Base-by-base conservation (phyloP, 2,797 vertebrate species). In the Spatula versicolor region DNA sequence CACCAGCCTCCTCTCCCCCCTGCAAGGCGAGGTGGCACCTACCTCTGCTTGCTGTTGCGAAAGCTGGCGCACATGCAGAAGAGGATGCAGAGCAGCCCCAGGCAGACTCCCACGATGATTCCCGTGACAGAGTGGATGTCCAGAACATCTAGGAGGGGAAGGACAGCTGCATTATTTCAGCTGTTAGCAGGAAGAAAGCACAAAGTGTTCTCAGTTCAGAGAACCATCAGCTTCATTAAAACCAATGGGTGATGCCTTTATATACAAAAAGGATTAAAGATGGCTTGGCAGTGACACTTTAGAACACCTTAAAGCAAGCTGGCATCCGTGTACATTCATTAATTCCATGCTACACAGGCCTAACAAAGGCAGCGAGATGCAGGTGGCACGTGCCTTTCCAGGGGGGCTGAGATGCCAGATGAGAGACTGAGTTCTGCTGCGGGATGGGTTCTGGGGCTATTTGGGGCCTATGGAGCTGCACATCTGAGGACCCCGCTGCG, bases 31-130 rank as follows among this genome's bases (percentile, higher is more conserved):
- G 46, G 73, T n/a, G 62, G 31, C 18, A 52, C 97, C 69, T 95
- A 99, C 99, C 99, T 98, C 95, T 98, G 97, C 96, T 99, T 99
- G 95, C 98, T 97, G 83, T 98, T 98, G 59, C 98, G 98, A 95
- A 99, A 99, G 97, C 99, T 99, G 72, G 99, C 98, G 86, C 99
- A 99, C 98, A 99, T 99, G 97, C 99, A 99, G 95, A 99, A 98
- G 56, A 99, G 98, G 68, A 99, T 98, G 97, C 99, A 99, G 96
- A 99, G 98, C 55, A 99, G 98, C 62, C 99, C 99, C 88, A 99
- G 98, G 95, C 99, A 99, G 91, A 99, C 99, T 4, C 99, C 99
- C 33, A 99, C 98, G 9, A 99, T 99, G 98, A 99, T 99, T 87
- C 99, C 99, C 0, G 98, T 99, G 94, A 99, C 99, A 2, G 99